These are phyloP conservation scores for Ranitomeya variabilis DNA, from an alignment of 2,113 vertebrate species.

Conservation along the genomic window DNA sequence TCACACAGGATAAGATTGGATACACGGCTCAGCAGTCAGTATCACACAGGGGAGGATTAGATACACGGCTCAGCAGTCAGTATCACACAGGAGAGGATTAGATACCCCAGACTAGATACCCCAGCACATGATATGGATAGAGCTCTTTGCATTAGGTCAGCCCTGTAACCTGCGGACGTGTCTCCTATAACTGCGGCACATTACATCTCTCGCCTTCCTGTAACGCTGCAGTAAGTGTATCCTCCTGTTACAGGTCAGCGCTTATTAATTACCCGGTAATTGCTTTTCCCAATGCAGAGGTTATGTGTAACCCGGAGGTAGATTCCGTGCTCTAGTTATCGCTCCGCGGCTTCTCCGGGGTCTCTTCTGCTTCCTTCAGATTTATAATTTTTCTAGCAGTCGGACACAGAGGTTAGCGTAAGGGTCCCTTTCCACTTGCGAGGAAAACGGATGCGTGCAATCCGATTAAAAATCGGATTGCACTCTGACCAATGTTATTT, in stretches of 20 bases:
- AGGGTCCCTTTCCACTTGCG: no score
- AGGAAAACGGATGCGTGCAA: no score
- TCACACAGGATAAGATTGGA: background rate
- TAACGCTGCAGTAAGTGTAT: background rate
- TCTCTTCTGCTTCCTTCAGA: conserved; percentile 3
- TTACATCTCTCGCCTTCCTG: no score
- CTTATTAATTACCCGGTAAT: conserved; percentile 23
- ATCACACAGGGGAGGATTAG: background rate
- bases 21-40: background rate
- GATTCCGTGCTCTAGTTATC: background rate
- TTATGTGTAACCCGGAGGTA: background rate
- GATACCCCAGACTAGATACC: background rate
- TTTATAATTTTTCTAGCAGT: conserved; percentile 42
- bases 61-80: background rate
- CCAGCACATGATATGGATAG: background rate
- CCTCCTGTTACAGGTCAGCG: background rate
- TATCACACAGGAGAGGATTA: background rate
- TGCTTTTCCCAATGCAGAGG: conserved; percentile 1
- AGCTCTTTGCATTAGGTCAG: no score
- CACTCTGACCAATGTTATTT: no score
- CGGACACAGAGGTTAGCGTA: conserved; percentile 19
- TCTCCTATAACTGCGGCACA: no score
- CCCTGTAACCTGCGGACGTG: no score
- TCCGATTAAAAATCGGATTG: no score
- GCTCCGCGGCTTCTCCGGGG: background rate